Conservation (phyloP, 2,797 vertebrate genomes). For the Schizothorax lantsangensis region DNA sequence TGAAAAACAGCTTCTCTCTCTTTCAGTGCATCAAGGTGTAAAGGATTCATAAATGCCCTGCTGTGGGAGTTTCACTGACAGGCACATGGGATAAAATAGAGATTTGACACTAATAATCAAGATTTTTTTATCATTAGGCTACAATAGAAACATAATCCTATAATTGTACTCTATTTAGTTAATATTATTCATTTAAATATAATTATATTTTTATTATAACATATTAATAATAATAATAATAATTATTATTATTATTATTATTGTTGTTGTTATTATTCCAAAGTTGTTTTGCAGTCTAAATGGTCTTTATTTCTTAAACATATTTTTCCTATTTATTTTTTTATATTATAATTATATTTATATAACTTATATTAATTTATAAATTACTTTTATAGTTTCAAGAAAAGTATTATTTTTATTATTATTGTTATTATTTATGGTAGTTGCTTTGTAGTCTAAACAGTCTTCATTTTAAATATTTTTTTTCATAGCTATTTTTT, state of each 20-base stretch:
- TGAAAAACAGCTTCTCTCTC: slow-evolving; percentile 12
- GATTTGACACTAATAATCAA: background rate
- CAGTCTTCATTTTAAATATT: background rate
- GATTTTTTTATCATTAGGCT: background rate
- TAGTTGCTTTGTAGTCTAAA: background rate
- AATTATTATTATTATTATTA: background rate
- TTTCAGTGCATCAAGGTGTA: slow-evolving; percentile 13
- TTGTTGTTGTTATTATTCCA: background rate
- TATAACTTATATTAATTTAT: background rate
- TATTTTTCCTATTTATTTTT: background rate
- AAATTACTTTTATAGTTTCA: background rate
- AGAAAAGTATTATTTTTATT: background rate
- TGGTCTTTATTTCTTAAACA: background rate
- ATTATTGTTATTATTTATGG: background rate
- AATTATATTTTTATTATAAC: background rate
- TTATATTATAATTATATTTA: background rate
- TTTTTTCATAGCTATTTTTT: background rate
- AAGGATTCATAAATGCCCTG: slow-evolving; percentile 26
- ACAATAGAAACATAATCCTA: background rate
- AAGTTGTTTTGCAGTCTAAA: background rate
- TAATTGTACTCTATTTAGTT: background rate
- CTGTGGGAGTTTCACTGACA: slow-evolving; percentile 35
- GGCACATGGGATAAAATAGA: background rate
- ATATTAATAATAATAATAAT: background rate
- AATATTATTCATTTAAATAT: background rate